Conservation (phyloP, 2,113 vertebrate species). For the Numenius arquata region DNA sequence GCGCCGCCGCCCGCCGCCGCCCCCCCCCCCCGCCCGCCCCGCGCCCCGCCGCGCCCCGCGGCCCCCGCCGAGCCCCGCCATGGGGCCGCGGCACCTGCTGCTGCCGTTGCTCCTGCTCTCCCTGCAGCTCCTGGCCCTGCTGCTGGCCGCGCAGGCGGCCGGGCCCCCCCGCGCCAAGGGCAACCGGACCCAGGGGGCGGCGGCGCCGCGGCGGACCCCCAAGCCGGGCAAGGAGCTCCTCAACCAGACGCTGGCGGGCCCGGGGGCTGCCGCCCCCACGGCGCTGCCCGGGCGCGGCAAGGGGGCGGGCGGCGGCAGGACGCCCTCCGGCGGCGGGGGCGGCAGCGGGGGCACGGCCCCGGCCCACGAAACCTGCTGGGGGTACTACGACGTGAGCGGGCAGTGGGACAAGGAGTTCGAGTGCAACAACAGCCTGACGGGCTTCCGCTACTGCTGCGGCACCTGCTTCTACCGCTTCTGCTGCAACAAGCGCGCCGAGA, state of each 20-base stretch:
- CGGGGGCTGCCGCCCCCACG: conserved; percentile 14
- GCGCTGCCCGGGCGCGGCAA: conserved; percentile 52
- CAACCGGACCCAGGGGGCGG: conserved; percentile 63
- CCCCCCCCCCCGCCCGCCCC: not conserved
- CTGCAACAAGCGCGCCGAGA: conserved; percentile 93
- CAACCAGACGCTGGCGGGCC: conserved; percentile 53
- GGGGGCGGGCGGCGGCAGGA: conserved; percentile 47
- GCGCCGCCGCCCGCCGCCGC: not conserved
- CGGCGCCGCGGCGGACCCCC: conserved; percentile 13
- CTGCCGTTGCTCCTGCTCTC: conserved; percentile 54
- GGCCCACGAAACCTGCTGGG: conserved; percentile 89
- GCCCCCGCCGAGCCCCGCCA: conserved; percentile 39
- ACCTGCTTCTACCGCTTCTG: conserved; percentile 98
- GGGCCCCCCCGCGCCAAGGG: conserved; percentile 64
- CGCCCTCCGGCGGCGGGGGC: conserved; percentile 6
- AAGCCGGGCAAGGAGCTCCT: conserved; percentile 41
- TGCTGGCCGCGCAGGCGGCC: conserved; percentile 29
- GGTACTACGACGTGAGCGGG: conserved; percentile 98
- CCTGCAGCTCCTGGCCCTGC: conserved; percentile 56
- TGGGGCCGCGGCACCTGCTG: conserved; percentile 67
- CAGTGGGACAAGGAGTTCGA: conserved; percentile 96
- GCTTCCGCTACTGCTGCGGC: conserved; percentile 98
- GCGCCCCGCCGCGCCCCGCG: not conserved
- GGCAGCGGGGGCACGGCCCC: conserved; percentile 70
- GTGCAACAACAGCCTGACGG: conserved; percentile 97